Base-by-base conservation (phyloP, 2,888 invertebrate species). In the Watsonalla cultraria region DNA sequence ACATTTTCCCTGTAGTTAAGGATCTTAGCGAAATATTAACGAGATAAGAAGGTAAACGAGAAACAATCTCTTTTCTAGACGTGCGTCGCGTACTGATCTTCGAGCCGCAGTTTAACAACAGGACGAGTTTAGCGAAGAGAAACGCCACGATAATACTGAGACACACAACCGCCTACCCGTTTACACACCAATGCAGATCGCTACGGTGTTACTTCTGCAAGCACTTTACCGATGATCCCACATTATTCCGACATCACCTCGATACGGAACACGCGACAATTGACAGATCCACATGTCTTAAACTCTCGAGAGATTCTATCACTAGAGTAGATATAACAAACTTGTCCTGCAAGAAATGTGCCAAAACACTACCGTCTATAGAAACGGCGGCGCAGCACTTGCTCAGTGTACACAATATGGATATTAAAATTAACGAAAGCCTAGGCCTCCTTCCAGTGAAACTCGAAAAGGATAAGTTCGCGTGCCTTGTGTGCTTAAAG, bases 311-410 rank as follows among this genome's bases (percentile, higher is more conserved):
- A 45, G 14, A 33, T 15, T 42, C 13, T 45, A 33, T 45, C 47
- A 42, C 54, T 24, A 37, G 51, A 64, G 63, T 9, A 73, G 78
- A 61, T 66, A 68, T 24, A 53, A 75, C 8, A 72, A 77, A 55
- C 45, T 50, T 9, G 57, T 46, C 35, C 34, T 62, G 24, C 47
- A 53, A n/a, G 53, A 47, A 35, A 13, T 48, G 48, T 11, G 24
- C 60, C n/a, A 50, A 56, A 5, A 8, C 42, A 0, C 35, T 48
- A 6, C 35, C 37, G 6, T 24, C 35, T 14, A 35, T 48, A 24
- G 48, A 48, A 14, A 11, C 37, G 7, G 60, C 62, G 0, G 60
- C 57, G 6, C 34, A 49, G n/a, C 67, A 67, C 54, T 49, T 67
- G 7, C 45, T 46, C 24, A 46, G 42, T 7, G 47, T 45, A 8